These are phyloP conservation scores for Agonopterix subpropinquella DNA, from an alignment of 2,888 invertebrate genomes.

Conservation along the genomic window DNA sequence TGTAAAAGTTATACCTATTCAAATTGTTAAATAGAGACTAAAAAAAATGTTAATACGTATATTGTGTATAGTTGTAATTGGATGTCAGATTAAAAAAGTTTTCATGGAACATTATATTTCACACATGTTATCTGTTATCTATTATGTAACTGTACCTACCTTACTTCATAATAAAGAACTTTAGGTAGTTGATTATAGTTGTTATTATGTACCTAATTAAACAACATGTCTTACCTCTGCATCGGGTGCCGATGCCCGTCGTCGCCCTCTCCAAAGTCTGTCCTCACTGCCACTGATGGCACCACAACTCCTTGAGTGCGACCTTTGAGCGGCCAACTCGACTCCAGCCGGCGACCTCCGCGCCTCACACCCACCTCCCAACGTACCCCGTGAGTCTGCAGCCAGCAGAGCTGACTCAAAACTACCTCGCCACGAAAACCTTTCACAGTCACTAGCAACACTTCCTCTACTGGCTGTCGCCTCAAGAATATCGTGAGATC, in stretches of 20 bases:
- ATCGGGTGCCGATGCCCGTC: conserved; percentile 65
- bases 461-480: conserved; percentile 75
- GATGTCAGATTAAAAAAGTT: no score
- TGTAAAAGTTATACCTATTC: no score
- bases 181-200: neutral
- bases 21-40: no score
- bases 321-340: conserved; percentile 85
- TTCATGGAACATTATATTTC: no score
- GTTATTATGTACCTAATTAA: neutral
- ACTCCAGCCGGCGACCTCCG: conserved; percentile 90
- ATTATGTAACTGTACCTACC: no score
- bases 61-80: no score
- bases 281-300: conserved; percentile 86
- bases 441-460: conserved; percentile 90
- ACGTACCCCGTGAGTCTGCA: conserved; percentile 88
- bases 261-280: conserved; percentile 62
- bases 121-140: no score
- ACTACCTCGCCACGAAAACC: conserved; percentile 94
- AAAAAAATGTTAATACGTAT: no score
- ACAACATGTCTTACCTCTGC: conserved; percentile 54
- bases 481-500: conserved; percentile 87
- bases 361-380: conserved; percentile 85
- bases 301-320: conserved; percentile 88
- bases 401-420: conserved; percentile 94
- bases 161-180: neutral